Percentiles rank a stretch among this genome's conserved stretches.
phyloP scores from a whole-genome alignment of 2,113 vertebrate species.

The Hipposideros armiger region DNA sequence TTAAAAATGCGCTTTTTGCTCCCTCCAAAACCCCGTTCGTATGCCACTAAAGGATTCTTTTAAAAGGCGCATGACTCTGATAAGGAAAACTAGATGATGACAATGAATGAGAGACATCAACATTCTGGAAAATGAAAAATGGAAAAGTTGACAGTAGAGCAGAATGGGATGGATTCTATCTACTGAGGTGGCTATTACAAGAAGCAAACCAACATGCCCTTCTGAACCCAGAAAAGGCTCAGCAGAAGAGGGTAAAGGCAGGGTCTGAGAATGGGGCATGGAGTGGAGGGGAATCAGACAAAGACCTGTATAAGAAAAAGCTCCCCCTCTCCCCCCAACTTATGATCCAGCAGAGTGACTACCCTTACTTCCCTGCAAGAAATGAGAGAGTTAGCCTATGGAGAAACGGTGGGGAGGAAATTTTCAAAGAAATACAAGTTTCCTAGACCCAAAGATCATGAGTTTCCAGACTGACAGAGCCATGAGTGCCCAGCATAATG shows the following conservation, averaged over 20 bases:
- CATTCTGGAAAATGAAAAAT: constrained; percentile 14
- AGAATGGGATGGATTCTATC: background rate
- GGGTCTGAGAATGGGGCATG: background rate
- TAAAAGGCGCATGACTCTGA: background rate
- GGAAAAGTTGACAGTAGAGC: background rate
- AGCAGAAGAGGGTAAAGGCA: background rate
- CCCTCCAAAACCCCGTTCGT: background rate
- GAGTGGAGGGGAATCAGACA: background rate
- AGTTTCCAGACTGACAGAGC: background rate
- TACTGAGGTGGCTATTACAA: background rate
- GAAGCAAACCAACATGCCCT: background rate
- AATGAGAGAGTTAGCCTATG: background rate
- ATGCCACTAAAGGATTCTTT: background rate
- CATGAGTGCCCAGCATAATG: background rate
- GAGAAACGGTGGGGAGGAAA: background rate
- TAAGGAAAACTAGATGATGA: background rate
- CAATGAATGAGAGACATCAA: background rate
- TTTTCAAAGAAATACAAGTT: constrained; percentile 24
- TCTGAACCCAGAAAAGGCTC: background rate
- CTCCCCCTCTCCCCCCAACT: background rate
- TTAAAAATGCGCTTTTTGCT: background rate
- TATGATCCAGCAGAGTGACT: background rate
- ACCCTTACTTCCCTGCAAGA: background rate
- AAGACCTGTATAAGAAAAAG: background rate
- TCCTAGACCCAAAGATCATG: constrained; percentile 3